A percentile compares a stretch with the other conserved stretches of the same genome.
Evolutionary conservation across 2,888 invertebrate species (phyloP).

Genomic region (Diplazon laetatorius): DNA sequence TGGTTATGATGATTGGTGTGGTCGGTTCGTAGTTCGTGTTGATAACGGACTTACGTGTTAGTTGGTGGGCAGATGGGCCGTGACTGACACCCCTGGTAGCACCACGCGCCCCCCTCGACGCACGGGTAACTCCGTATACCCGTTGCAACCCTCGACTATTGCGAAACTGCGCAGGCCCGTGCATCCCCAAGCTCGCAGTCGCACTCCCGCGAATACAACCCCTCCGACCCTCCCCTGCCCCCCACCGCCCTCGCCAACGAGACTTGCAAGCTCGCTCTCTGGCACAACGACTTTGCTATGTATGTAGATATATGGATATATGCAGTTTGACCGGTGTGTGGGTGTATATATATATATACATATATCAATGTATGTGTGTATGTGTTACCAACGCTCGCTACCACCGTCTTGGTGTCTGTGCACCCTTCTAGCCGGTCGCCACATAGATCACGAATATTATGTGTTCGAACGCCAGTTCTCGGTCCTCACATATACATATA

Average conservation of each 20-base stretch:
- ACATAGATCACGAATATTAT: slow-evolving; percentile 62
- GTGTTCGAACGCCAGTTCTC: slow-evolving; percentile 50
- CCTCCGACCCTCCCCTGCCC: slow-evolving; percentile 44
- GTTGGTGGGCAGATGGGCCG: slow-evolving; percentile 81
- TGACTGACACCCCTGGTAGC: slow-evolving; percentile 81
- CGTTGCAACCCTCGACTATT: slow-evolving; percentile 70
- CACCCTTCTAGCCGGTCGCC: slow-evolving; percentile 57
- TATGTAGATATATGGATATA: slow-evolving; percentile 17
- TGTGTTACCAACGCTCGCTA: slow-evolving; percentile 61
- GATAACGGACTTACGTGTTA: slow-evolving; percentile 80
- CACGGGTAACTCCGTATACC: slow-evolving; percentile 40
- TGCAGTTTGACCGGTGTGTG: slow-evolving; percentile 14
- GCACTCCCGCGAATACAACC: slow-evolving; percentile 69
- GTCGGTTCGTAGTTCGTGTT: slow-evolving; percentile 54
- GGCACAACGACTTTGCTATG: slow-evolving; percentile 54
- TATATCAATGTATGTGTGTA: slow-evolving; percentile 40
- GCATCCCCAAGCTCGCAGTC: slow-evolving; percentile 64
- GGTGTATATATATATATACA: slow-evolving; percentile 65
- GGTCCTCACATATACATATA: background rate
- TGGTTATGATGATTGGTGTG: slow-evolving; percentile 54
- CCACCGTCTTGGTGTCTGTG: slow-evolving; percentile 34
- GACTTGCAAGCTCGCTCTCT: slow-evolving; percentile 48
- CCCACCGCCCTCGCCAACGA: slow-evolving; percentile 41
- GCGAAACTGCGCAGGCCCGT: slow-evolving; percentile 76
- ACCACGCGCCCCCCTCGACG: slow-evolving; percentile 77